phyloP scores from a whole-genome alignment of 1,140 invertebrate genomes.

The Bombyx mandarina region DNA sequence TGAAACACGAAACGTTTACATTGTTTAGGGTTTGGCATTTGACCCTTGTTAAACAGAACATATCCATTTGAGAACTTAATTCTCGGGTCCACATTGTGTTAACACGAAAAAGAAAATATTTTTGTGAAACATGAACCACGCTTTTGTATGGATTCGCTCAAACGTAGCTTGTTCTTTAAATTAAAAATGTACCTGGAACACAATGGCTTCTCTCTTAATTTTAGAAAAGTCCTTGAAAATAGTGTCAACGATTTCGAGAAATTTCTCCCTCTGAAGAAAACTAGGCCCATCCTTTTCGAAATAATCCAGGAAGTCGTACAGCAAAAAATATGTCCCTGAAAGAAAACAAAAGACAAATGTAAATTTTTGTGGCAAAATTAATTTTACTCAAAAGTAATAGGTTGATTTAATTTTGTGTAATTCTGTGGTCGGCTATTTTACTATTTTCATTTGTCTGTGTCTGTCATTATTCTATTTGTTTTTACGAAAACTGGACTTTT shows the following conservation, averaged over 20 bases:
- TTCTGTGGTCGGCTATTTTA: not conserved
- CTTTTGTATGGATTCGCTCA: no score
- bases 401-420: not conserved
- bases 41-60: slow-evolving; percentile 9
- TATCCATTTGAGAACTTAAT: slow-evolving; percentile 10
- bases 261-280: slow-evolving; percentile 85
- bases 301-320: slow-evolving; percentile 92
- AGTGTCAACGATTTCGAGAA: slow-evolving; percentile 87
- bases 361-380: not conserved
- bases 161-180: no score
- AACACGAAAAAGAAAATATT: no score
- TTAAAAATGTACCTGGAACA: slow-evolving; percentile 81
- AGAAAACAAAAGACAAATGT: slow-evolving; percentile 22
- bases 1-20: not conserved
- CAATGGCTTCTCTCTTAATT: slow-evolving; percentile 89
- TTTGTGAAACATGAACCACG: no score
- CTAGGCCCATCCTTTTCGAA: slow-evolving; percentile 89
- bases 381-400: not conserved
- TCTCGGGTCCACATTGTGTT: not conserved
- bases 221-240: slow-evolving; percentile 90
- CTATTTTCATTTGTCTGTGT: not conserved
- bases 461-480: not conserved
- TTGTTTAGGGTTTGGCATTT: slow-evolving; percentile 3
- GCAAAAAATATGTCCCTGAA: slow-evolving; percentile 90
- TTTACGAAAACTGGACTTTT: no score